Evolutionary conservation across 92 coral and sea anemone species (phyloP), one percentile per base, ranked within the genome.

Genomic region (Heteractis magnifica): DNA sequence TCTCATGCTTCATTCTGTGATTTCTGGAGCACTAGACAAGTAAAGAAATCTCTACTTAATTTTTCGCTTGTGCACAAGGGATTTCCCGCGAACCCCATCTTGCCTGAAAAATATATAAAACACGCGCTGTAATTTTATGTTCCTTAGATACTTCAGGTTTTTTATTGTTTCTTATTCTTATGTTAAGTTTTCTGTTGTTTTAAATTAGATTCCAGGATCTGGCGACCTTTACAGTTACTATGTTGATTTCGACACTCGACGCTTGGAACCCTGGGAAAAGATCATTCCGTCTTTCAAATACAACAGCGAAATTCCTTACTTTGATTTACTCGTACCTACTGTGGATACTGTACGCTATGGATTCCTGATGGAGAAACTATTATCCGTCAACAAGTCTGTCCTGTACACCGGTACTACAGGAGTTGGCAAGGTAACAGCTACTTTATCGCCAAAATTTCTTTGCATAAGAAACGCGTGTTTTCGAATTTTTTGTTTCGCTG

Each of bases 211-310:
- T 16, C 99, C 99, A 18, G 98, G 98, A 3, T 94, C 99, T 72
- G 99, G 99, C n/a, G 99, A 96, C 83, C 80, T 96, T 72, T 96
- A 91, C 93, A 90, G 97, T 64, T 96, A 96, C 89, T 96, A 92
- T 78, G 98, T 96, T 20, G 99, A 96, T 65, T 90, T 94, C 71
- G 99, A 96, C 68, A 89, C 99, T 7, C 99, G 99, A 60, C 98
- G 99, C 56, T 80, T 96, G 92, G 99, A 96, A 83, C 99, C 99
- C 51, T 96, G 99, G 99, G 99, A 96, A 83, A 96, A 96, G 93
- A 96, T 96, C 65, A 94, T 93, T 44, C 99, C 99, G 0, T 87
- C 99, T 6, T 96, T 96, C 88, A 92, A 90, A 86, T 91, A 82
- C 89, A 81, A 71, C 52, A 83, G 87, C 58, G 84, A 81, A 71